phyloP scores from a whole-genome alignment of 92 coral and sea anemone genomes.

The Siderastrea siderea region DNA sequence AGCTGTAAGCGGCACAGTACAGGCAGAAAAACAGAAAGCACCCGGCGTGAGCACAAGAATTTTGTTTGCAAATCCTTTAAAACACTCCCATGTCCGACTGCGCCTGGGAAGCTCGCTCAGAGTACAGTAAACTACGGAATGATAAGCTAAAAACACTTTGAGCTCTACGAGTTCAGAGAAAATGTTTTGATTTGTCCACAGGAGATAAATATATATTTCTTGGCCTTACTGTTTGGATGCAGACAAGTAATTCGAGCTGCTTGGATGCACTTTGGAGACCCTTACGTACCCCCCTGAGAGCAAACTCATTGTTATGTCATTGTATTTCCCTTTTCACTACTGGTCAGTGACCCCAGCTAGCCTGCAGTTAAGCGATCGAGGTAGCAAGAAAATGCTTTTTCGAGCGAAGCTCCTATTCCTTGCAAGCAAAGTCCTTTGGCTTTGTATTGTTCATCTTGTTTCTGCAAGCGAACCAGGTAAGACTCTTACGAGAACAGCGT shows the following conservation, averaged over 20 bases:
- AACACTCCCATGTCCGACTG: no score
- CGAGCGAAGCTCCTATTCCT: background rate
- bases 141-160: background rate
- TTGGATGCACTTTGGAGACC: no score
- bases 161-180: background rate
- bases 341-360: background rate
- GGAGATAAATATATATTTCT: background rate
- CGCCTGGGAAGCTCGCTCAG: no score
- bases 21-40: no score
- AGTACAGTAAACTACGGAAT: no score
- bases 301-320: background rate
- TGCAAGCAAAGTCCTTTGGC: background rate
- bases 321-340: background rate
- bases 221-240: no score
- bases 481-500: background rate
- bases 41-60: no score
- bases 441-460: slow-evolving; percentile 5
- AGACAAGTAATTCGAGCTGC: no score
- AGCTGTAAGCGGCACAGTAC: no score
- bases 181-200: background rate
- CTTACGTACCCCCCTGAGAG: no score
- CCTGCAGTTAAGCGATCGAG: background rate
- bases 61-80: no score
- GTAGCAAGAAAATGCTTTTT: background rate
- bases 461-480: slow-evolving; percentile 16